Evolutionary conservation across 2,888 invertebrate genomes (phyloP), one percentile per base, ranked within the genome.

Genomic region (Apamea epomidion): DNA sequence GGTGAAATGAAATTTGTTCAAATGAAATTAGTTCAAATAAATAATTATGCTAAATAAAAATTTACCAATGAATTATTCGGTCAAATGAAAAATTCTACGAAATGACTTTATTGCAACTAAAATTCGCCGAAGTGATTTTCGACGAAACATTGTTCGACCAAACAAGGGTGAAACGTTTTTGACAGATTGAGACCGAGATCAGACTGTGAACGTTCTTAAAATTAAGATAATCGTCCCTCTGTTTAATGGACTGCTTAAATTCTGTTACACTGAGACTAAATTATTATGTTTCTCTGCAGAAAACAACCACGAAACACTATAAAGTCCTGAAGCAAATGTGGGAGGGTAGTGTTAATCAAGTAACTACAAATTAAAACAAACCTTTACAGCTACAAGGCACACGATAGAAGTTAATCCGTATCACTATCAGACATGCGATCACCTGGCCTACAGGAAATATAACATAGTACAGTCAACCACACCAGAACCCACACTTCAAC

Each of bases 351-450:
- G 54, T 2, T 10, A 21, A 25, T 48, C 29, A 51, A n/a, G 54
- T 42, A 48, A 68, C 10, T 25, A 83, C 45, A 37, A 45, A 69
- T 69, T 62, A 62, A 69, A 54, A 77, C 54, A 62, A 83, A 29
- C 62, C 29, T 54, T 32, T 54, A 78, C 42, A 25, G 14, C 6
- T 32, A 65, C 68, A 68, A 18, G 45, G 16, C 65, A 58, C 70
- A 68, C 85, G 67, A 60, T 71, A 84, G 10, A n/a, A 67, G 51
- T 29, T 51, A 42, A 58, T 54, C 37, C 54, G 64, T 75, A 60
- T 16, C 51, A n/a, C n/a, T 74, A 68, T 86, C 78, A 29, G 37
- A 54, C 78, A 83, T 60, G 62, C 74, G 68, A 84, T 80, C 80
- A 78, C 78, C 25, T 58, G 58, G 51, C 32, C 7, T 16, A 29